Conservation (phyloP, 2,888 invertebrate species). For the Drosophila robusta region DNA sequence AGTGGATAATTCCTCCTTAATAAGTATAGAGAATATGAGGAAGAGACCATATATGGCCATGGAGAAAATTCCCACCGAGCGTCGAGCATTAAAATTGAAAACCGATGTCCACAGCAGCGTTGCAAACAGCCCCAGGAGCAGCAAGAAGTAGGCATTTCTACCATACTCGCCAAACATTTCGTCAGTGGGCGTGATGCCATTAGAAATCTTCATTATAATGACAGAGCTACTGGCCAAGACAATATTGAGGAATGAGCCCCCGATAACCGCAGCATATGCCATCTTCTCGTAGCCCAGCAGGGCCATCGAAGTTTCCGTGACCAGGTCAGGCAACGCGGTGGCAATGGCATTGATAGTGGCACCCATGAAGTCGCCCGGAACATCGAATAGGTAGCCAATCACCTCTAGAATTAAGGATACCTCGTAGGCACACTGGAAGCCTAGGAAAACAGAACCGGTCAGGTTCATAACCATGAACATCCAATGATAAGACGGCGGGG, state of each 20-base stretch:
- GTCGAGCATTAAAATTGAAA: slow-evolving; percentile 44
- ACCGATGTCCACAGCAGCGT: slow-evolving; percentile 36
- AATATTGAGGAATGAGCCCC: slow-evolving; percentile 31
- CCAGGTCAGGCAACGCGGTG: too few species aligned
- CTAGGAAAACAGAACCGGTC: too few species aligned
- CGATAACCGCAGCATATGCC: slow-evolving; percentile 51
- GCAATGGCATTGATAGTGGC: too few species aligned
- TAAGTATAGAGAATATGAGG: slow-evolving; percentile 12
- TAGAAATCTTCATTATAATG: background rate
- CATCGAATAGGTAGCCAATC: too few species aligned
- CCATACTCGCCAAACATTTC: slow-evolving; percentile 25
- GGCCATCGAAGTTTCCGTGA: slow-evolving; percentile 3
- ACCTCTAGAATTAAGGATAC: too few species aligned
- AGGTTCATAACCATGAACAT: too few species aligned
- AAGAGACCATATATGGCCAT: slow-evolving; percentile 33
- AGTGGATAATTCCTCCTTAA: too few species aligned
- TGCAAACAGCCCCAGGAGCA: slow-evolving; percentile 12
- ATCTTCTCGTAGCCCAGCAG: slow-evolving; percentile 50
- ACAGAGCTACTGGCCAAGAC: background rate
- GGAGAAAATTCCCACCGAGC: slow-evolving; percentile 44
- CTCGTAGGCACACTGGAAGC: too few species aligned
- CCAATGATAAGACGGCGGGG: too few species aligned
- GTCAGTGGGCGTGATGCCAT: too few species aligned
- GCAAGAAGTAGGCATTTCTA: slow-evolving; percentile 18
- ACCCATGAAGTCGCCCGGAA: too few species aligned